phyloP scores from a whole-genome alignment of 2,797 vertebrate species.

The Catamblyrhynchus diadema region DNA sequence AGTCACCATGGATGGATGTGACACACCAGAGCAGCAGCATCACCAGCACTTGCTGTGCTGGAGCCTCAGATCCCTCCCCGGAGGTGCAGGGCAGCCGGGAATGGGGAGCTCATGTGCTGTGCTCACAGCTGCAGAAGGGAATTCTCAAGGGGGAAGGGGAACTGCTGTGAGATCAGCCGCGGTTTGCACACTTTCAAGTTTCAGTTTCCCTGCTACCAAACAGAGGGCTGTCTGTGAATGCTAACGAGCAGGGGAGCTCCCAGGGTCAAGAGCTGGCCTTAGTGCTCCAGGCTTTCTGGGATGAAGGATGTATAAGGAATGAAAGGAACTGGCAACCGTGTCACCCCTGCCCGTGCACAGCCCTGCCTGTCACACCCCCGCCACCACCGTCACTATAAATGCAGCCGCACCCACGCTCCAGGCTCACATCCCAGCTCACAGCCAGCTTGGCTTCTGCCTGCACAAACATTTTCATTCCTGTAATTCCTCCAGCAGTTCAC shows the following conservation, averaged over 20 bases:
- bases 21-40: fast-evolving
- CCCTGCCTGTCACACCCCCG: not conserved
- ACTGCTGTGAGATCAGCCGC: not conserved
- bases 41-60: not conserved
- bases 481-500: slow-evolving; percentile 17
- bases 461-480: slow-evolving; percentile 55
- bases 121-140: not conserved
- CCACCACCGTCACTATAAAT: not conserved
- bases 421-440: not conserved
- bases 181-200: not conserved
- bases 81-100: not conserved
- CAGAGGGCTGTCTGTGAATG: not conserved
- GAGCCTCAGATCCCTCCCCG: not conserved
- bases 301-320: not conserved
- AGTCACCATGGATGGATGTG: not conserved
- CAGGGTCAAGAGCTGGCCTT: not conserved
- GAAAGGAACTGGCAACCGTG: not conserved
- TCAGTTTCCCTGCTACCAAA: not conserved
- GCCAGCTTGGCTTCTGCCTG: slow-evolving; percentile 50
- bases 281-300: not conserved
- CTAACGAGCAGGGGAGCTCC: not conserved
- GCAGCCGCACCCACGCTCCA: not conserved
- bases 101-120: not conserved
- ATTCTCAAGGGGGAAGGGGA: not conserved
- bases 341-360: not conserved